Conservation (phyloP, 2,888 invertebrate species). For the Hipparchia sbordonii region DNA sequence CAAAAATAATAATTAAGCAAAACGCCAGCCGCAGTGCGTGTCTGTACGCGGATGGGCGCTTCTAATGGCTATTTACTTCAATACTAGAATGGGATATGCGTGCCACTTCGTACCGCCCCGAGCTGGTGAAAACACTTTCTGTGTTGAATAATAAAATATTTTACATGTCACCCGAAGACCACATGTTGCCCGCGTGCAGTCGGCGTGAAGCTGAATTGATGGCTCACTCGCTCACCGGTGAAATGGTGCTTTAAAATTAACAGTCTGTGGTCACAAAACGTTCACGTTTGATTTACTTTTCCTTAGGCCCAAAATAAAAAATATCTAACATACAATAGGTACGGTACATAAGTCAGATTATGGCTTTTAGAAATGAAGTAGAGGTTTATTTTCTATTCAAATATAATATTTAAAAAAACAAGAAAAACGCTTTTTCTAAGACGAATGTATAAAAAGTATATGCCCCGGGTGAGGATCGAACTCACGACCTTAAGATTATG, state of each 20-base stretch:
- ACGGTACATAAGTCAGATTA: too few species aligned
- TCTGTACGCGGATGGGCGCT: too few species aligned
- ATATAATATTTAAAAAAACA: not conserved
- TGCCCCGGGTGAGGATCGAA: conserved; percentile 95
- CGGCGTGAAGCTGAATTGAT: conserved; percentile 27
- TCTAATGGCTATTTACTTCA: too few species aligned
- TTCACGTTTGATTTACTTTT: conserved; percentile 11
- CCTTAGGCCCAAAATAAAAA: not conserved
- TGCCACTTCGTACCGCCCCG: conserved; percentile 1
- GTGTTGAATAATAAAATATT: conserved; percentile 21
- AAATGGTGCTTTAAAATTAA: conserved; percentile 25
- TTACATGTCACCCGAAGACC: conserved; percentile 10
- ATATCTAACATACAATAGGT: too few species aligned
- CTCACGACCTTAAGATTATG: conserved; percentile 97
- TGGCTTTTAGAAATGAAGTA: too few species aligned
- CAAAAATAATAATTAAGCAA: too few species aligned
- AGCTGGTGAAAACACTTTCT: conserved; percentile 1
- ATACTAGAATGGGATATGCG: not conserved
- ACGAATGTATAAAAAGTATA: not conserved
- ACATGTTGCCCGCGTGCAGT: conserved; percentile 25
- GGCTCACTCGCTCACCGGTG: conserved; percentile 16
- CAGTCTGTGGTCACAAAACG: conserved; percentile 12
- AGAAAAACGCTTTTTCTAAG: not conserved
- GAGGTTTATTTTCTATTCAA: not conserved
- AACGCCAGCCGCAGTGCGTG: too few species aligned